Evolutionary conservation across 1,140 invertebrate genomes (phyloP).

Genomic region (Heterodera carotae): DNA sequence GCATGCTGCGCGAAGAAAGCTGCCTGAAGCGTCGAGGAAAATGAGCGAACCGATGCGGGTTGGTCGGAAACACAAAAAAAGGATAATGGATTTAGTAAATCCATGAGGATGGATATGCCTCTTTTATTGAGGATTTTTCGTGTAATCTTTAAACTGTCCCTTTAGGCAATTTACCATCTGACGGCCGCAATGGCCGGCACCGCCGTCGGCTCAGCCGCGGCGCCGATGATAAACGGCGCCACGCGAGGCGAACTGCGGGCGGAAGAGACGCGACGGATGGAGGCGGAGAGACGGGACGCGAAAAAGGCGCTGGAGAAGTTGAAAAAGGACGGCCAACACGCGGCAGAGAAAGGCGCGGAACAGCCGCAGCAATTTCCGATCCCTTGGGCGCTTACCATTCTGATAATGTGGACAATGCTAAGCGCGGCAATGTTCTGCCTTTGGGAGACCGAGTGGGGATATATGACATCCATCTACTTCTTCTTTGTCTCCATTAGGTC

Average conservation of each 20-base stretch:
- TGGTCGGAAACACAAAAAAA: slow-evolving; percentile 2
- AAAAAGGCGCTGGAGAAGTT: slow-evolving; percentile 28
- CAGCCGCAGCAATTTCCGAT: slow-evolving; percentile 45
- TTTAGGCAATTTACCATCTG: slow-evolving; percentile 42
- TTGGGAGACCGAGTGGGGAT: slow-evolving; percentile 63
- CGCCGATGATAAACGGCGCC: slow-evolving; percentile 23
- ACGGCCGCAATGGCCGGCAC: slow-evolving; percentile 29
- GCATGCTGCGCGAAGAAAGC: slow-evolving; percentile 47
- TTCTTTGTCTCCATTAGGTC: slow-evolving; percentile 65
- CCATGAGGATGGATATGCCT: too few species aligned
- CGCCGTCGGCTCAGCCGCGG: slow-evolving; percentile 14
- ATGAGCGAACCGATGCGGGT: slow-evolving; percentile 42
- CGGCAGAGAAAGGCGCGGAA: slow-evolving; percentile 30
- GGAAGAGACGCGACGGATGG: slow-evolving; percentile 15
- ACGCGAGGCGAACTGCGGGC: slow-evolving; percentile 5
- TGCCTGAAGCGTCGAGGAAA: slow-evolving; percentile 51
- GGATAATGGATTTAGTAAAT: too few species aligned
- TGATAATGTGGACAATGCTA: slow-evolving; percentile 62
- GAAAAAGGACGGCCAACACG: slow-evolving; percentile 32
- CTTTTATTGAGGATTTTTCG: too few species aligned
- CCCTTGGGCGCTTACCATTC: slow-evolving; percentile 55
- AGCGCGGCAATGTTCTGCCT: slow-evolving; percentile 60
- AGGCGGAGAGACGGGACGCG: slow-evolving; percentile 4
- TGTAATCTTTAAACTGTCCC: not conserved
- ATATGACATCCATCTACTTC: slow-evolving; percentile 61